These are phyloP conservation scores for Amazona guildingii DNA, from an alignment of 2,113 vertebrate genomes.

Conservation along the genomic window DNA sequence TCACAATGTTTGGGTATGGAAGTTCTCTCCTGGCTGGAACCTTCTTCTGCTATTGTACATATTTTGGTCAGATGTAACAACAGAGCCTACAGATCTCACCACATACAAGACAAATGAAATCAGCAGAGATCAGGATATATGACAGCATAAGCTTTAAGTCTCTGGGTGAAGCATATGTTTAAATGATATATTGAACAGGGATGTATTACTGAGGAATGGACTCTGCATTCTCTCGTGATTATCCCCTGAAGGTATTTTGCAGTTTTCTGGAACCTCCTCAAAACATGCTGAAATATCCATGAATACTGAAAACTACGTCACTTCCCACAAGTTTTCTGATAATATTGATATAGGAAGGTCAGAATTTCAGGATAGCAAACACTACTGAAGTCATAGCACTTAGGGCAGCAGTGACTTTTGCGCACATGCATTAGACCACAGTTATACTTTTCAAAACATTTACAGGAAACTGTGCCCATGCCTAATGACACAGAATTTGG, in stretches of 20 bases:
- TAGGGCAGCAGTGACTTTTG: not conserved
- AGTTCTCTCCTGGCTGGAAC: not conserved
- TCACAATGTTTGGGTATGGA: rapidly evolving
- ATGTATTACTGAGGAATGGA: not conserved
- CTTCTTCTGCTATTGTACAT: not conserved
- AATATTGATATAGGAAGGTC: not conserved
- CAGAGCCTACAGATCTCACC: not conserved
- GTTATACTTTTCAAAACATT: not conserved
- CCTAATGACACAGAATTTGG: not conserved
- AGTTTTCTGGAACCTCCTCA: not conserved
- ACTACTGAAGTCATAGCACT: not conserved
- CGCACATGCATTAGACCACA: not conserved
- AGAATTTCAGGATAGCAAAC: not conserved
- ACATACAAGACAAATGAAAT: not conserved
- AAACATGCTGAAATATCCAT: not conserved
- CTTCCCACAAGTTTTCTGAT: not conserved
- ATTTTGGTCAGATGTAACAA: not conserved
- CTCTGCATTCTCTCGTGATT: not conserved
- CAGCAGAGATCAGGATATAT: not conserved
- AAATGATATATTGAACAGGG: not conserved
- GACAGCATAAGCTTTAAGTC: not conserved
- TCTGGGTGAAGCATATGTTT: not conserved
- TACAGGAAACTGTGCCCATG: not conserved
- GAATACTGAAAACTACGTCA: not conserved
- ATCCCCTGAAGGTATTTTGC: not conserved